Percentiles rank a stretch among this genome's conserved stretches.
phyloP scores from a whole-genome alignment of 2,888 invertebrate genomes.

The Cheilosia soror region DNA sequence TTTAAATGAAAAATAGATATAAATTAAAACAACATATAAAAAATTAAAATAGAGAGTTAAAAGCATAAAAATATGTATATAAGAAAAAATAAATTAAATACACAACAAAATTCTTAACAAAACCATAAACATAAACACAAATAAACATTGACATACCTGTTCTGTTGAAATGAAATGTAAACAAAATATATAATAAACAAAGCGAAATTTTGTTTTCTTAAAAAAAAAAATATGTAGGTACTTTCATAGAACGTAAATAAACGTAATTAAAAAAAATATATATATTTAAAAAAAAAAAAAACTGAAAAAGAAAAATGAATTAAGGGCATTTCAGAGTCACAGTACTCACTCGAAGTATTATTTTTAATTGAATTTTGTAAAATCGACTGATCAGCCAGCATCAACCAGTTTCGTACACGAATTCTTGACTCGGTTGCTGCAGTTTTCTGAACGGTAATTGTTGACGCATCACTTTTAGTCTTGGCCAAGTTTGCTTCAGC shows the following conservation, averaged over 20 bases:
- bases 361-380: slow-evolving; percentile 78
- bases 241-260: slow-evolving; percentile 43
- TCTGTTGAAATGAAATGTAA: slow-evolving; percentile 69
- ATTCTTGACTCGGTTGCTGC: slow-evolving; percentile 81
- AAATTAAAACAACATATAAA: not conserved
- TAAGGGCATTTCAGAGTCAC: slow-evolving; percentile 23
- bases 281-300: slow-evolving; percentile 45
- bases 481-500: not conserved
- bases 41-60: not conserved
- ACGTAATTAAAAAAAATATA: slow-evolving; percentile 45
- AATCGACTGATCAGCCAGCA: slow-evolving; percentile 83
- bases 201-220: slow-evolving; percentile 36
- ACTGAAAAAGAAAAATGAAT: slow-evolving; percentile 61
- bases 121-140: slow-evolving; percentile 43
- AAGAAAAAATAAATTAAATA: slow-evolving; percentile 62
- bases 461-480: slow-evolving; percentile 23
- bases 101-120: slow-evolving; percentile 52
- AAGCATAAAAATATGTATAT: not conserved
- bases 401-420: slow-evolving; percentile 83
- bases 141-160: slow-evolving; percentile 68
- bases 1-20: no score
- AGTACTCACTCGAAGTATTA: slow-evolving; percentile 69
- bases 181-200: slow-evolving; percentile 54
- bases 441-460: slow-evolving; percentile 41
- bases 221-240: slow-evolving; percentile 35